A percentile compares a stretch with the other conserved stretches of the same genome.
Evolutionary conservation across 2,113 vertebrate species (phyloP).

Genomic region (Plestiodon gilberti): DNA sequence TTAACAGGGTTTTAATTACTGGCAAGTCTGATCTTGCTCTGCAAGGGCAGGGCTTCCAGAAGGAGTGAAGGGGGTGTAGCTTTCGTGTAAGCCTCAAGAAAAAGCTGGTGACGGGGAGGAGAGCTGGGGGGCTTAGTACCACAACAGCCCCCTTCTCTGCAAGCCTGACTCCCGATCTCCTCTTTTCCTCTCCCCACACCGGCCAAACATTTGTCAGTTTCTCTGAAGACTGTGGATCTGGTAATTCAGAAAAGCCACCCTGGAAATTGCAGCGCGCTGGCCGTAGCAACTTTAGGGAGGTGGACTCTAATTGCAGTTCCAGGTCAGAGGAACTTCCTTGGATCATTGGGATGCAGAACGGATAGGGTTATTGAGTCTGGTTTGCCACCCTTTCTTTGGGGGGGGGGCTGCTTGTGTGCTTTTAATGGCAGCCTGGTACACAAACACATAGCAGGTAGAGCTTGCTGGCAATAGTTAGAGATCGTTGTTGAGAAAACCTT

Average conservation of each 20-base stretch:
- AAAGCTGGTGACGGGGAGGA: not conserved
- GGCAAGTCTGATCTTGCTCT: not conserved
- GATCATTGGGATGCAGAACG: not conserved
- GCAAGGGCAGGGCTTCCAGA: not conserved
- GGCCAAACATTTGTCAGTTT: not conserved
- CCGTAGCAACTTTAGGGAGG: not conserved
- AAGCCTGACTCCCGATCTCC: not conserved
- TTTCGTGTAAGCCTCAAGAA: not conserved
- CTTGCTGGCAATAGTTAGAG: not conserved
- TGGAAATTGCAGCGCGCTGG: not conserved
- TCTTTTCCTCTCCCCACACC: not conserved
- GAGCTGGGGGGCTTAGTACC: not conserved
- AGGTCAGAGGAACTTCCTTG: not conserved
- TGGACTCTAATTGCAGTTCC: not conserved
- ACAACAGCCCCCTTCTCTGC: not conserved
- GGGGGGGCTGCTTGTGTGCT: not conserved
- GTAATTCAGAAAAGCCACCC: not conserved
- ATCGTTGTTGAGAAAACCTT: not conserved
- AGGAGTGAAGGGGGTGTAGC: not conserved
- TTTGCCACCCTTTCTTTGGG: not conserved
- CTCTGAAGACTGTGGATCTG: not conserved
- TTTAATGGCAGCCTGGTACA: not conserved
- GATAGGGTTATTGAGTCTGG: not conserved
- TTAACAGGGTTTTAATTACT: conserved; percentile 38
- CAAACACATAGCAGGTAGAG: not conserved